Conservation (phyloP, 2,888 invertebrate genomes). For the Apodemia mormo region DNA sequence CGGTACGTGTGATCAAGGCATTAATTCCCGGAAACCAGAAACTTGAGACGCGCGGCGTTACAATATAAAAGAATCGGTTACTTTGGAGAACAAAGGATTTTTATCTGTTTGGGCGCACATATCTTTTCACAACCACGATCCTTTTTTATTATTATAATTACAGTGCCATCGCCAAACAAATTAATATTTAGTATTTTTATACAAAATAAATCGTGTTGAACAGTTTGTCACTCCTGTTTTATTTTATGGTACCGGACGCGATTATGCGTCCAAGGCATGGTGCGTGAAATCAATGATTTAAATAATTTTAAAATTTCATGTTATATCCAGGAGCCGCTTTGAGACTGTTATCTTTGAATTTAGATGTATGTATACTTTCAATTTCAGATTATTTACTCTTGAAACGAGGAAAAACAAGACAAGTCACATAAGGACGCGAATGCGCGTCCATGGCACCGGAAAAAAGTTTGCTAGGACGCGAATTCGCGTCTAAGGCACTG, state of each 20-base stretch:
- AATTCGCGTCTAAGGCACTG: constrained; percentile 23
- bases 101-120: background rate
- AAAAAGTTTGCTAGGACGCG: constrained; percentile 22
- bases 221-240: background rate
- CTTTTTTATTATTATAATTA: constrained; percentile 14
- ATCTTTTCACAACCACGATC: background rate
- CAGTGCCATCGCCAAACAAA: constrained; percentile 2
- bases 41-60: background rate
- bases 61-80: background rate
- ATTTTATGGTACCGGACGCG: constrained; percentile 5
- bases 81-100: background rate
- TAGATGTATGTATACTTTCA: constrained; percentile 19
- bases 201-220: constrained; percentile 16
- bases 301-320: constrained; percentile 23
- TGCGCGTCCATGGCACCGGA: constrained; percentile 16
- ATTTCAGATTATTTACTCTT: constrained; percentile 24
- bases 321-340: constrained; percentile 23
- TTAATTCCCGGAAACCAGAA: background rate
- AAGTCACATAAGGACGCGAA: constrained; percentile 21
- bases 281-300: constrained; percentile 23
- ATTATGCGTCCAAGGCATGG: constrained; percentile 21
- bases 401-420: constrained; percentile 24
- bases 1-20: too few relatives aligned
- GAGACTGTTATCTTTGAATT: constrained; percentile 19
- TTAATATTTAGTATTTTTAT: constrained; percentile 4